Base-by-base conservation (phyloP, 2,888 invertebrate species). In the Gibbula magus region DNA sequence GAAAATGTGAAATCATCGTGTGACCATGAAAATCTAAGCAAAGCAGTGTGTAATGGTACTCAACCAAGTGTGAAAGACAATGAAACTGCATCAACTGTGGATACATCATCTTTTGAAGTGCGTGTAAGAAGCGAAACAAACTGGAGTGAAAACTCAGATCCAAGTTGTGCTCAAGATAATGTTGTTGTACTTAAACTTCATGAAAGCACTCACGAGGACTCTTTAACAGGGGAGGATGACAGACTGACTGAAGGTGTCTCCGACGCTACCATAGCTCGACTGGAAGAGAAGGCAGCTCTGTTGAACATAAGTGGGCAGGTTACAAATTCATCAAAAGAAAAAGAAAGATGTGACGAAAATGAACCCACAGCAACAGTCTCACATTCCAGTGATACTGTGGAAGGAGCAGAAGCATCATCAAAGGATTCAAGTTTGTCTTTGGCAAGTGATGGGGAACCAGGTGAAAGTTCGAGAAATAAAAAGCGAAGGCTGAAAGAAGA, bases 401-500 rank as follows among this genome's bases (percentile, higher is more conserved):
- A 61, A 61, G 61, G 61, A 2, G 61, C 61, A 13, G 61, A 29
- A 5, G 61, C 25, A 25, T 20, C 61, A 25, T 1, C 10, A 20
- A 61, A 61, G 8, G 29, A 61, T 25, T 2, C 29, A 20, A 25
- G 13, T 8, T 35, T 7, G 1, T 45, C 45, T 45, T 61, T 25
- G 13, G 61, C 61, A 5, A 61, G 61, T 61, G 61, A 29, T 3
- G 61, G 61, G 18, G 61, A 61, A 22, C 25, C 16, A 29, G 61
- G 25, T 29, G 29, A 20, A 61, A 22, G 29, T 5, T 13, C 22
- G 8, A 61, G 25, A 16, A 20, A 29, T 25, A 16, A 16, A 2
- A 22, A 29, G 25, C 22, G 61, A 20, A 16, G 3, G 8, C 25
- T 22, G 5, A 61, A 74, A 13, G 22, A 79, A 16, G 88, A 88